phyloP scores from a whole-genome alignment of 2,797 vertebrate species.

The Threskiornis aethiopicus region DNA sequence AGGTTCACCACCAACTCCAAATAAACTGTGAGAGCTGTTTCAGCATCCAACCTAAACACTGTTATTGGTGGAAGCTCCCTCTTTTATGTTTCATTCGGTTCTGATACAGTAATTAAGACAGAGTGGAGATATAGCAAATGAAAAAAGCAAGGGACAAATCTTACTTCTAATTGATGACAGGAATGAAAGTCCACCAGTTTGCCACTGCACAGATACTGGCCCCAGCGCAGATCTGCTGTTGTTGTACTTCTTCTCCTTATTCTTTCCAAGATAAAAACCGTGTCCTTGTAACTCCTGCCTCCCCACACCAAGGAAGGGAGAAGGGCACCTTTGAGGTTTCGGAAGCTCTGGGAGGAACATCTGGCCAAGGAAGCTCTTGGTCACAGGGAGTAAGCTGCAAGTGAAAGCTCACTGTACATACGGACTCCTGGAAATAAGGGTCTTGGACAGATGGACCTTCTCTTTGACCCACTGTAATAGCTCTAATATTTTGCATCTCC shows the following conservation, averaged over 20 bases:
- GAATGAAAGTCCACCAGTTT: neutral
- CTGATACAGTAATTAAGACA: neutral
- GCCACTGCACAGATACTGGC: neutral
- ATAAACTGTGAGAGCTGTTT: neutral
- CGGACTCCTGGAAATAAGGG: neutral
- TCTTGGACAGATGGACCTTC: neutral
- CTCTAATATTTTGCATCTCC: neutral
- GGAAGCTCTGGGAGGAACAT: neutral
- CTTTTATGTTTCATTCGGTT: neutral
- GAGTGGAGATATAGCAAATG: neutral
- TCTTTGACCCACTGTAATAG: neutral
- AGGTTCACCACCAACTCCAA: neutral
- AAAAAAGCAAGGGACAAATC: neutral
- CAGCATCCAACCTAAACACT: neutral
- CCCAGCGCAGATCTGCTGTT: neutral
- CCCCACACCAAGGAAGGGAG: neutral
- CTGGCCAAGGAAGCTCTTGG: neutral
- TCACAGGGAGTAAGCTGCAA: neutral
- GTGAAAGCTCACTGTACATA: neutral
- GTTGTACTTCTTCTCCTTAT: neutral
- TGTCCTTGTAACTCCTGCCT: neutral
- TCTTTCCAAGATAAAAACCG: neutral
- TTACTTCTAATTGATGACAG: neutral
- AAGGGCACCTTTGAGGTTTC: neutral
- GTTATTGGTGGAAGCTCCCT: neutral